phyloP scores from a whole-genome alignment of 30 jellyfish, hydroid and myxozoan genomes.

The Hydra vulgaris region DNA sequence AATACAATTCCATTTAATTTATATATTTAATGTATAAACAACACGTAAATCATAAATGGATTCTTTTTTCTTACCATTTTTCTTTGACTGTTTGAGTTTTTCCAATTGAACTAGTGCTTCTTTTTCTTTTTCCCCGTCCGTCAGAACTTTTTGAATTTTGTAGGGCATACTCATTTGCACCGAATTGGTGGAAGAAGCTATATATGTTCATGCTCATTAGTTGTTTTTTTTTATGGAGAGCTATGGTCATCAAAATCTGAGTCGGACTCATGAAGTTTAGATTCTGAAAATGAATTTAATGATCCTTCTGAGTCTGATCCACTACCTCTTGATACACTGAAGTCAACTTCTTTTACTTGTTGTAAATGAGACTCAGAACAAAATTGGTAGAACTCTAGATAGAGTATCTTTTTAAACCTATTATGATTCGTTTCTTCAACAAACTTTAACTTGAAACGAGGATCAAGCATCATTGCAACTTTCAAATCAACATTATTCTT shows the following conservation, averaged over 20 bases:
- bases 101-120: neutral
- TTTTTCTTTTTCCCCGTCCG: neutral
- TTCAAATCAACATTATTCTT: neutral
- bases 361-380: neutral
- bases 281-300: neutral
- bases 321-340: neutral
- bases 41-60: neutral
- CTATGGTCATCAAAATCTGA: neutral
- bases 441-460: neutral
- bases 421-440: neutral
- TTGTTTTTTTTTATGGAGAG: neutral
- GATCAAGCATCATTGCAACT: neutral
- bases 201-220: neutral
- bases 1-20: neutral
- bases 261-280: neutral
- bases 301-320: neutral
- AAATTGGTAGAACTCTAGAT: neutral
- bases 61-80: neutral
- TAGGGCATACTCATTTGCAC: neutral
- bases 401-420: neutral
- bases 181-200: neutral
- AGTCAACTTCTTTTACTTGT: neutral
- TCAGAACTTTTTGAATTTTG: neutral
- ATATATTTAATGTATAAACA: neutral
- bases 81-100: neutral